Evolutionary conservation across 2,888 invertebrate genomes (phyloP).

Genomic region (Dugesia japonica): DNA sequence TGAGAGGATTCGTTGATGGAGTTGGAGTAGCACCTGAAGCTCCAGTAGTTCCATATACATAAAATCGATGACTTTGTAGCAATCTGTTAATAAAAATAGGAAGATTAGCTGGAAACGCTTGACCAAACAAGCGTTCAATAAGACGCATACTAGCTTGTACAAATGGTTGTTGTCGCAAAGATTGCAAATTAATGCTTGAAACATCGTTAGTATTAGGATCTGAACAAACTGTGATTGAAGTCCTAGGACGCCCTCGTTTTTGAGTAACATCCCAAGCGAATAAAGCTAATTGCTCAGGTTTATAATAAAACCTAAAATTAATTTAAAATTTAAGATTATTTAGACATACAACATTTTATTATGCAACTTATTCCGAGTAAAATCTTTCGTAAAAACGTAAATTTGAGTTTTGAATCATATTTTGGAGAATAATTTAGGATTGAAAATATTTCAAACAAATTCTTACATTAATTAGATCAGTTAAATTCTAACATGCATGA

Average conservation of each 20-base stretch:
- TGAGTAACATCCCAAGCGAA: conserved; percentile 30
- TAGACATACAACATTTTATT: no score
- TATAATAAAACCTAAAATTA: not conserved
- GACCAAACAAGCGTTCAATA: conserved; percentile 22
- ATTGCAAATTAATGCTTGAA: not conserved
- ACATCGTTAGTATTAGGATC: conserved; percentile 17
- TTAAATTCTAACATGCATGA: no score
- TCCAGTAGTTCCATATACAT: conserved; percentile 14
- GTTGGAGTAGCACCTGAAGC: conserved; percentile 5
- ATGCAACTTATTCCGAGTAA: no score
- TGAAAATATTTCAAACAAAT: no score
- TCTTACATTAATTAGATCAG: no score
- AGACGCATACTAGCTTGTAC: conserved; percentile 27
- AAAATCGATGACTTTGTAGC: conserved; percentile 17
- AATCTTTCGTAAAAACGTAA: no score
- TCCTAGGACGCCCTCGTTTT: conserved; percentile 24
- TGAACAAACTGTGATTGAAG: not conserved
- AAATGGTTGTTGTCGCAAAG: conserved; percentile 27
- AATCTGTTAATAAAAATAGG: conserved; percentile 28
- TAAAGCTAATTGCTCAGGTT: conserved; percentile 3
- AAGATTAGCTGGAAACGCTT: conserved; percentile 30
- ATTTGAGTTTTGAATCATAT: no score
- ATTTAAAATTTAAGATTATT: no score
- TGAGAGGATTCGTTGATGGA: conserved; percentile 8
- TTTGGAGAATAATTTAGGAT: no score